phyloP scores from a whole-genome alignment of 2,888 invertebrate species.

The Caenorhabditis sulstoni region DNA sequence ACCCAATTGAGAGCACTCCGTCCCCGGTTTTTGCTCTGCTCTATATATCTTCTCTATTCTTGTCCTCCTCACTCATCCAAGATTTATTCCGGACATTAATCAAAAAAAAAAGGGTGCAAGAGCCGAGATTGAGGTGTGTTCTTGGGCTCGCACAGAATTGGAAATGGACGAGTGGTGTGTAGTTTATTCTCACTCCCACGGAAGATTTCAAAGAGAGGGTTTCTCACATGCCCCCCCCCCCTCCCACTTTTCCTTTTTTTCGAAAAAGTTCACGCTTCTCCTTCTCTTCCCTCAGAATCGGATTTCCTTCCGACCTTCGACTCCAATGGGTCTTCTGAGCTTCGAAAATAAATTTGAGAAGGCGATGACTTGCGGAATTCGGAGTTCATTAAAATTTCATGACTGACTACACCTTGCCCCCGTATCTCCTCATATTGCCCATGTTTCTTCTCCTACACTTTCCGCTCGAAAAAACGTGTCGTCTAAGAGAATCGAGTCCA shows the following conservation, averaged over 20 bases:
- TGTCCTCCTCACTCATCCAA: constrained; percentile 20
- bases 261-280: no score
- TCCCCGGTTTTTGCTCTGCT: no score
- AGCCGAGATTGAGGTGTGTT: constrained; percentile 2
- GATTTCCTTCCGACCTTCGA: background rate
- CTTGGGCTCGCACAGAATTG: background rate
- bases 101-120: constrained; percentile 11
- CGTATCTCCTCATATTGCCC: constrained; percentile 16
- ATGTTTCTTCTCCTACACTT: constrained; percentile 4
- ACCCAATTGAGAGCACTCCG: no score
- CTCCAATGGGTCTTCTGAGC: background rate
- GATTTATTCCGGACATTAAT: constrained; percentile 50
- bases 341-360: background rate
- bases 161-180: constrained; percentile 17
- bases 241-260: background rate
- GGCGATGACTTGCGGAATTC: constrained; percentile 24
- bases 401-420: constrained; percentile 42
- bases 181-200: constrained; percentile 20
- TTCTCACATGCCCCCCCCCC: constrained; percentile 36
- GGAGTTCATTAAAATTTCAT: constrained; percentile 51
- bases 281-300: no score
- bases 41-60: background rate
- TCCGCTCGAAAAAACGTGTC: constrained; percentile 38
- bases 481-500: background rate
- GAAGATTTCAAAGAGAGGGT: constrained; percentile 4